phyloP scores from a whole-genome alignment of 2,113 vertebrate species.

The Apteryx mantelli region DNA sequence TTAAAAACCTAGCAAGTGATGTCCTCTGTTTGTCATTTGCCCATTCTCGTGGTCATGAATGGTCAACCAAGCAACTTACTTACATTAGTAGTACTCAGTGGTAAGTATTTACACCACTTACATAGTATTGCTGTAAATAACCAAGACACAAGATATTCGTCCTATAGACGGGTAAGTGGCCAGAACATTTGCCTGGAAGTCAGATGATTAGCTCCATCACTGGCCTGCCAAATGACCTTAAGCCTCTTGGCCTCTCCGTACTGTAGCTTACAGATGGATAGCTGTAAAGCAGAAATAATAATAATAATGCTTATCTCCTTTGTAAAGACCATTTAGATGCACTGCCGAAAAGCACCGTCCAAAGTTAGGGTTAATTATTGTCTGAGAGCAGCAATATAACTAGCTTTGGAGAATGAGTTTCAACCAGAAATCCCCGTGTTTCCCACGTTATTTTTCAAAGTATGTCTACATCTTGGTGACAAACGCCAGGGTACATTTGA shows the following conservation, averaged over 20 bases:
- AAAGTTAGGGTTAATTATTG: background rate
- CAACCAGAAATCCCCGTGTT: background rate
- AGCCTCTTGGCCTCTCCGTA: background rate
- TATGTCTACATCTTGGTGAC: background rate
- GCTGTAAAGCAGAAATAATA: background rate
- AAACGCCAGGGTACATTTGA: background rate
- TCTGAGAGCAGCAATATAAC: background rate
- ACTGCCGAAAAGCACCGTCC: background rate
- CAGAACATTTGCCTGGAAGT: background rate
- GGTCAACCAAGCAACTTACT: background rate
- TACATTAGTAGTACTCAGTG: background rate
- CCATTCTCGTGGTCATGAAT: rapidly evolving
- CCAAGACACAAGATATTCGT: background rate
- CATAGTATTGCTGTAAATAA: background rate
- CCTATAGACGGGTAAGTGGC: background rate
- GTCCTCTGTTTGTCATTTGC: background rate
- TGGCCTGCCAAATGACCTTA: background rate
- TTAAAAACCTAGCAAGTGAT: background rate
- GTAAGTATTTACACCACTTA: background rate
- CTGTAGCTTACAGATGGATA: background rate
- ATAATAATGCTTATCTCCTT: background rate
- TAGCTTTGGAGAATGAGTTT: background rate
- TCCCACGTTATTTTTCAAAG: background rate
- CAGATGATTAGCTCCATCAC: background rate
- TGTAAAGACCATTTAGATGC: background rate